Percentiles rank a stretch among this genome's conserved stretches.
phyloP scores from a whole-genome alignment of 2,113 vertebrate species.

The Colossoma macropomum region DNA sequence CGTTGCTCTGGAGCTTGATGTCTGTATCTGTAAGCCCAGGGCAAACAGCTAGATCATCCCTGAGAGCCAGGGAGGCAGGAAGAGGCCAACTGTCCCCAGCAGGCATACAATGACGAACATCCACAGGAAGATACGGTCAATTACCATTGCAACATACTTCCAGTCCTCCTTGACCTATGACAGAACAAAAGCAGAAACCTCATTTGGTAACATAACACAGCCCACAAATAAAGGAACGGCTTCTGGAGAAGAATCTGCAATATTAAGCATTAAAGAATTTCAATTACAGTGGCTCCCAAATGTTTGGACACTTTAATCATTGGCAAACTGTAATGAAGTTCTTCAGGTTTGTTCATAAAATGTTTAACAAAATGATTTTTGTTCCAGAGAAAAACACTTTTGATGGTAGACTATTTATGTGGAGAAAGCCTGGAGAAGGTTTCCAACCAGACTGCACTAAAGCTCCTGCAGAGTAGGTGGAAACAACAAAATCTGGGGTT shows the following conservation, averaged over 20 bases:
- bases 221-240: neutral
- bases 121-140: constrained; percentile 62
- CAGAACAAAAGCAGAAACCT: constrained; percentile 69
- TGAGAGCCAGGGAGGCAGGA: constrained; percentile 58
- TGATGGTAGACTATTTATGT: no score
- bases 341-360: no score
- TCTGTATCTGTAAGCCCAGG: constrained; percentile 13
- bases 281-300: neutral
- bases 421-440: no score
- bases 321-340: no score
- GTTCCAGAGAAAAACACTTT: no score
- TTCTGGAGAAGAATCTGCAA: neutral
- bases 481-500: no score
- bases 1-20: neutral
- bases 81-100: constrained; percentile 59
- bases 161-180: constrained; percentile 61
- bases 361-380: no score
- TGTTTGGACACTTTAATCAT: no score
- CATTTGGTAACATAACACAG: constrained; percentile 5
- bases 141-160: constrained; percentile 62
- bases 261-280: neutral
- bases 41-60: constrained; percentile 55
- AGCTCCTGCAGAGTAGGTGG: no score
- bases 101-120: constrained; percentile 64
- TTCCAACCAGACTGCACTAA: no score